Evolutionary conservation across 1,140 invertebrate species (phyloP).

Genomic region (Mylabris phalerata): DNA sequence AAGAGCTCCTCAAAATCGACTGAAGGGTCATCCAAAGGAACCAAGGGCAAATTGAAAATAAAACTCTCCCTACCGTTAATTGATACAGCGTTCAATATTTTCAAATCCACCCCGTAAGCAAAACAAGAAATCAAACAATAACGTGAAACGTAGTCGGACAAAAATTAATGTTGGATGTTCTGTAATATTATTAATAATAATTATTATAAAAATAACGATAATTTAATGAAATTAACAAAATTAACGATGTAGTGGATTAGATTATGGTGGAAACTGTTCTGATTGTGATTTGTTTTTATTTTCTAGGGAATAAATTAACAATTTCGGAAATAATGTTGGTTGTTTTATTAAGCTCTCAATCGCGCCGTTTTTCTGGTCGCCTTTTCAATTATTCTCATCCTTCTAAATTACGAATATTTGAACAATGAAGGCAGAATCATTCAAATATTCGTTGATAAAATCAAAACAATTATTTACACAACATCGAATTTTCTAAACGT

Average conservation of each 20-base stretch:
- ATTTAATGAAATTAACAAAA: no score
- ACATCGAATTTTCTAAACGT: no score
- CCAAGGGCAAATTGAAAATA: no score
- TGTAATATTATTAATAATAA: constrained; percentile 8
- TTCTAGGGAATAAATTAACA: constrained; percentile 14
- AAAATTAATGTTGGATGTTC: constrained; percentile 17
- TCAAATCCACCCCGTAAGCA: background rate
- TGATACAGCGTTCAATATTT: constrained; percentile 4
- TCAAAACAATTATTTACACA: no score
- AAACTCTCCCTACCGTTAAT: no score
- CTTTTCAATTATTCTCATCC: background rate
- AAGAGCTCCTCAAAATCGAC: no score
- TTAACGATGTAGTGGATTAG: no score
- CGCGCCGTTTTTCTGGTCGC: background rate
- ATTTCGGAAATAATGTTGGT: constrained; percentile 11
- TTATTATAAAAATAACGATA: background rate
- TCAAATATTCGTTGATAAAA: constrained; percentile 4
- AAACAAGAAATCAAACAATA: background rate
- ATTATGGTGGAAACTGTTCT: constrained; percentile 2
- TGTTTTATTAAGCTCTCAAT: background rate
- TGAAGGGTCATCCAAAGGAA: no score
- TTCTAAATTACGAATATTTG: constrained; percentile 1
- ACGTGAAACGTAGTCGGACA: constrained; percentile 2
- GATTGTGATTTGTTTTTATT: constrained; percentile 11
- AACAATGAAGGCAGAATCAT: constrained; percentile 11